A percentile compares a stretch with the other conserved stretches of the same genome.
Conservation (phyloP, 2,888 invertebrate genomes). For the Drosophila melanosoma region DNA sequence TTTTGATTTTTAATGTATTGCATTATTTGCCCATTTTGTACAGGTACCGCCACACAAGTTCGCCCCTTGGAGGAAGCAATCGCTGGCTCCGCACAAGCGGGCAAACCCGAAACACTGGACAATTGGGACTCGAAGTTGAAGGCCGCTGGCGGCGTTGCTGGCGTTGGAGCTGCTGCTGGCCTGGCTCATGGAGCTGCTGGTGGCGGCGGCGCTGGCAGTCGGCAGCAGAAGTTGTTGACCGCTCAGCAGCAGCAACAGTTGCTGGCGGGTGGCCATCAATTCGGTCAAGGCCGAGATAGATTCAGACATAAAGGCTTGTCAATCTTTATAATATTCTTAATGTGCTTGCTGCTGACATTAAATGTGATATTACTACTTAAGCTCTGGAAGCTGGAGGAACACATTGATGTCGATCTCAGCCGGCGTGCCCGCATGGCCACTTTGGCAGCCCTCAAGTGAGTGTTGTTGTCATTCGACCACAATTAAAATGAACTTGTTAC, state of each 20-base stretch:
- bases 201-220: conserved; percentile 9
- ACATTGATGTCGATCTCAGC: conserved; percentile 82
- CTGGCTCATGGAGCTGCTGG: conserved; percentile 27
- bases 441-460: conserved; percentile 82
- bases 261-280: conserved; percentile 39
- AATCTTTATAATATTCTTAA: conserved; percentile 86
- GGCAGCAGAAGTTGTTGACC: conserved; percentile 32
- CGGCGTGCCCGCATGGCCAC: conserved; percentile 81
- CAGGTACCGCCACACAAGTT: conserved; percentile 84
- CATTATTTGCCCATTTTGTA: conserved; percentile 52
- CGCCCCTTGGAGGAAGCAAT: conserved; percentile 81
- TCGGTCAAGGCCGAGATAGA: conserved; percentile 44
- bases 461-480: conserved; percentile 16
- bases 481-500: not conserved
- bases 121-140: conserved; percentile 60
- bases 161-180: conserved; percentile 52
- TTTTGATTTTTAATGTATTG: conserved; percentile 30
- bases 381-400: conserved; percentile 90
- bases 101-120: conserved; percentile 50
- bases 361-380: conserved; percentile 94
- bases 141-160: conserved; percentile 50
- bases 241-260: conserved; percentile 57
- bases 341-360: conserved; percentile 89
- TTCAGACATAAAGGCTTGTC: conserved; percentile 83
- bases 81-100: conserved; percentile 45